These are phyloP conservation scores for Setophaga coronata DNA, from an alignment of 2,113 vertebrate species.

Conservation along the genomic window DNA sequence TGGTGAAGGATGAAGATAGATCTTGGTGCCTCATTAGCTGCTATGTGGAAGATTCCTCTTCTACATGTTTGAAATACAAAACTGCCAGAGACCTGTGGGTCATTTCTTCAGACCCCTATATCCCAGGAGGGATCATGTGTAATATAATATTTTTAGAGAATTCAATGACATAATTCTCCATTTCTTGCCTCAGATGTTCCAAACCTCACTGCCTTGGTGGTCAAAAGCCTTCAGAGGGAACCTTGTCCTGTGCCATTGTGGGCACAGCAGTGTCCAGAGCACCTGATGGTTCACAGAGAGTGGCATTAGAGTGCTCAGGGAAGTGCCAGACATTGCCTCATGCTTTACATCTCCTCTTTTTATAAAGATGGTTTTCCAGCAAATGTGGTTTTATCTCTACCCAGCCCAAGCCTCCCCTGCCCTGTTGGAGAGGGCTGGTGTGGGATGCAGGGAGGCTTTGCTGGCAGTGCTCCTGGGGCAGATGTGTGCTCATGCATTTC, in stretches of 20 bases:
- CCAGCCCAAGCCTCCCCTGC: too few relatives aligned
- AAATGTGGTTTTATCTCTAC: rapidly evolving
- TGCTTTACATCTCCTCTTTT: not conserved
- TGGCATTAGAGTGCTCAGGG: not conserved
- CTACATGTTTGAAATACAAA: rapidly evolving
- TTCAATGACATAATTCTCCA: not conserved
- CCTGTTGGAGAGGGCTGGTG: rapidly evolving
- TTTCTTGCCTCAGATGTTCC: not conserved
- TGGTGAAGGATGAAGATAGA: not conserved
- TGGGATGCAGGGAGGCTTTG: not conserved
- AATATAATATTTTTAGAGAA: not conserved
- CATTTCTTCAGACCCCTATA: not conserved
- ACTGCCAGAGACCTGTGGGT: not conserved
- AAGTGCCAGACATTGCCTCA: not conserved
- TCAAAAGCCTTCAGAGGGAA: not conserved
- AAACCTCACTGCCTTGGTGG: not conserved
- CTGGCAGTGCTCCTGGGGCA: rapidly evolving
- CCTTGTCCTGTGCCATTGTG: not conserved
- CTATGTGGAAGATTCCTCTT: not conserved
- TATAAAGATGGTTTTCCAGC: not conserved
- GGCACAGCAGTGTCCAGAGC: rapidly evolving
- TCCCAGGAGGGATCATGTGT: not conserved
- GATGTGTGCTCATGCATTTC: rapidly evolving
- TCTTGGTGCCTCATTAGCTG: not conserved
- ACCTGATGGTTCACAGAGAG: rapidly evolving